Percentiles rank a stretch among this genome's conserved stretches.
Conservation (phyloP, 2,888 invertebrate genomes). For the Philereme transversata region DNA sequence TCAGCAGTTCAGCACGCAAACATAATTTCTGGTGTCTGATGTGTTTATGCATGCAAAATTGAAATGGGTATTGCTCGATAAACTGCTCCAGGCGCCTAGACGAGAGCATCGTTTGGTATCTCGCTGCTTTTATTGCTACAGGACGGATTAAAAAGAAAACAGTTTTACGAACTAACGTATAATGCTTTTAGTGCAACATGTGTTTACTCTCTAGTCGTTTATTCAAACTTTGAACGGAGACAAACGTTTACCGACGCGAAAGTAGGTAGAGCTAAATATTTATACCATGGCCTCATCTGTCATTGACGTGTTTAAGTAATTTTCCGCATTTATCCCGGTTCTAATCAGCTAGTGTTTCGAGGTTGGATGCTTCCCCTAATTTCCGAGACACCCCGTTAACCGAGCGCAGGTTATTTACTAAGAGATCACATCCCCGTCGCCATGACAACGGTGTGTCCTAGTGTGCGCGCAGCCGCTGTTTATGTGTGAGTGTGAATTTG, state of each 20-base stretch:
- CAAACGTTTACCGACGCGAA: slow-evolving; percentile 52
- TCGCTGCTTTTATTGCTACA: slow-evolving; percentile 41
- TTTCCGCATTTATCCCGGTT: slow-evolving; percentile 65
- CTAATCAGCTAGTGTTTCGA: slow-evolving; percentile 72
- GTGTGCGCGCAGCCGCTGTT: slow-evolving; percentile 56
- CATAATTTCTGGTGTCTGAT: slow-evolving; percentile 11
- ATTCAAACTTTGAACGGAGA: slow-evolving; percentile 62
- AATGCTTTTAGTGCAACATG: slow-evolving; percentile 69
- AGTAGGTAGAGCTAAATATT: slow-evolving; percentile 53
- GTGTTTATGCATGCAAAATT: slow-evolving; percentile 4
- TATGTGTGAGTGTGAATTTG: slow-evolving; percentile 59
- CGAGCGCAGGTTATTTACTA: slow-evolving; percentile 70
- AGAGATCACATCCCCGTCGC: slow-evolving; percentile 63
- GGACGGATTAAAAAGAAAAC: slow-evolving; percentile 46
- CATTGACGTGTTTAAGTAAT: slow-evolving; percentile 72
- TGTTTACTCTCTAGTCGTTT: slow-evolving; percentile 69
- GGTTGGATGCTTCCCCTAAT: slow-evolving; percentile 69
- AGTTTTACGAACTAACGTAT: slow-evolving; percentile 58
- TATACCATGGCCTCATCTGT: slow-evolving; percentile 43
- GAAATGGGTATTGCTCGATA: slow-evolving; percentile 52
- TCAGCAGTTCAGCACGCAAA: background rate
- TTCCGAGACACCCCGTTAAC: slow-evolving; percentile 76
- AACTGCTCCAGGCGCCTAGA: slow-evolving; percentile 55
- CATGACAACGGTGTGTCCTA: slow-evolving; percentile 57
- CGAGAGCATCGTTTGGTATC: slow-evolving; percentile 37